Evolutionary conservation across 2,113 vertebrate genomes (phyloP), one percentile per base, ranked within the genome.

Genomic region (Pardalotus punctatus): DNA sequence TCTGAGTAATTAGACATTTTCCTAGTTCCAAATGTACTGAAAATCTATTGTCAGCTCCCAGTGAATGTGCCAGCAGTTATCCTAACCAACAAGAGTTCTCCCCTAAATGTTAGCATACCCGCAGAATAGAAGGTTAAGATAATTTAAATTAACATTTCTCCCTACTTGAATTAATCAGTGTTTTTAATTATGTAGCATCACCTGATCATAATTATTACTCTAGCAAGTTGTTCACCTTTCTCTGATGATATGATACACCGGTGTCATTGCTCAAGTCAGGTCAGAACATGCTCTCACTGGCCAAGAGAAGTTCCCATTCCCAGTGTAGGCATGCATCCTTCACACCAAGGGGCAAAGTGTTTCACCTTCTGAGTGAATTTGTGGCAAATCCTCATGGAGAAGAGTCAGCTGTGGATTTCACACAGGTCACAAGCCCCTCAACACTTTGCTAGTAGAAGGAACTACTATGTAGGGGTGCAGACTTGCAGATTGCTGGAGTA

Each of bases 1-100:
- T 96, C 89, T 96, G 91, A 84, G 74, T 94, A 97, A 96, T 94
- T 42, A 95, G 77, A 90, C 88, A 94, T 87, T 89, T 85, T 47
- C 69, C 81, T 28, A 83, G 78, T 57, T 94, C 94, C 74, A 94
- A 89, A 69, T 15, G n/a, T n/a, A 80, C 72, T 9, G 3, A 87
- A 84, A 88, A 54, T 10, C 74, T 35, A 65, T n/a, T 36, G 45
- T 58, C 73, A 79, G 77, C 40, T 86, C 65, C 56, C 53, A 42
- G 35, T 2, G 5, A 82, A 69, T 0, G 2, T 33, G 42, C 76
- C 80, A 88, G 64, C 43, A 91, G 53, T 50, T 66, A 66, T 9
- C 67, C 67, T 54, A 73, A 84, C 78, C 60, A 89, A 71, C 61
- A 72, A 51, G 36, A 57, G 15, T 6, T 40, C 79, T 57, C 56